phyloP scores from a whole-genome alignment of 1,140 invertebrate species.

The Amphibalanus amphitrite region DNA sequence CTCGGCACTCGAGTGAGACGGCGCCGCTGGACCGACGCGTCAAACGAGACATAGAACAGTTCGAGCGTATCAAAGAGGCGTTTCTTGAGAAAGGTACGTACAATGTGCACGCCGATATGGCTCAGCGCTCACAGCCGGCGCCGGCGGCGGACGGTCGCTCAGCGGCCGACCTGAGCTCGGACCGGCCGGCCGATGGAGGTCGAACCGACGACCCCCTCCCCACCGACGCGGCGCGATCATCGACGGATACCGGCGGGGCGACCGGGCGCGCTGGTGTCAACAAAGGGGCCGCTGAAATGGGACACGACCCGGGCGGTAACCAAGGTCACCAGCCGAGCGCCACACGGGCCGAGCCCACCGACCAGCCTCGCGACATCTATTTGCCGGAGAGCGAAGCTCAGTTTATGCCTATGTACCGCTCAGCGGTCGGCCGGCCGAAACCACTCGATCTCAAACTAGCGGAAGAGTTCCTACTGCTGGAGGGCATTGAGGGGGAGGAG shows the following conservation, averaged over 20 bases:
- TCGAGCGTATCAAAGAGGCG: not conserved
- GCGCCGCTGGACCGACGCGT: not conserved
- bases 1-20: no score
- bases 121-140: not conserved
- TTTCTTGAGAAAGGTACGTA: not conserved
- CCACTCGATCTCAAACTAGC: not conserved
- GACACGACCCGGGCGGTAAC: not conserved
- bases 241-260: no score
- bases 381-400: not conserved
- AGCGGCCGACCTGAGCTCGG: not conserved
- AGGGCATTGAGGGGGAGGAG: not conserved
- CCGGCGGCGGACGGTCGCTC: not conserved
- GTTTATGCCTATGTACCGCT: not conserved
- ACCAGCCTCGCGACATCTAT: slow-evolving; percentile 3
- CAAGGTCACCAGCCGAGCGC: not conserved
- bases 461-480: slow-evolving; percentile 1
- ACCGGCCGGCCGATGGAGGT: not conserved
- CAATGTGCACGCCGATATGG: not conserved
- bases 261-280: not conserved
- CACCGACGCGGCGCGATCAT: no score
- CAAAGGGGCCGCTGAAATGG: not conserved
- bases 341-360: no score
- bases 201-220: not conserved
- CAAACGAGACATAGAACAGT: not conserved
- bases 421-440: not conserved